A percentile compares a stretch with the other conserved stretches of the same genome.
Conservation (phyloP, 1,140 invertebrate genomes). For the Euwallacea similis region DNA sequence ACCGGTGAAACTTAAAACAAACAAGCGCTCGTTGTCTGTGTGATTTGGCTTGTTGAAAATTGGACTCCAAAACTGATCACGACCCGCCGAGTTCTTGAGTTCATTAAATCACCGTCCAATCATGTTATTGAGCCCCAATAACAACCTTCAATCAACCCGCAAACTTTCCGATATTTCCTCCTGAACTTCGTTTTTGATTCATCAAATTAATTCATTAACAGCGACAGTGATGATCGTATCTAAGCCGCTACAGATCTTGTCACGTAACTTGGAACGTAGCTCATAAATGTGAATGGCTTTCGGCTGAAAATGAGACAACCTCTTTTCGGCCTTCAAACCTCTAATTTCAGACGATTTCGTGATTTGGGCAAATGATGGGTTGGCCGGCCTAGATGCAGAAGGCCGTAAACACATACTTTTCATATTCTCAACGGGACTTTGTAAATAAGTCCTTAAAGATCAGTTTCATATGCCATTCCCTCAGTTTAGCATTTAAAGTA, state of each 20-base stretch:
- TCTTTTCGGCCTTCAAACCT: slow-evolving; percentile 30
- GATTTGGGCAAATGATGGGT: slow-evolving; percentile 43
- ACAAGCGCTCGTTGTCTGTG: slow-evolving; percentile 50
- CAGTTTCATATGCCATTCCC: background rate
- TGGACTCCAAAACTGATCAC: slow-evolving; percentile 20
- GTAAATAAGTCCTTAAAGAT: slow-evolving; percentile 18
- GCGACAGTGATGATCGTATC: too few relatives aligned
- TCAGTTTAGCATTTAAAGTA: background rate
- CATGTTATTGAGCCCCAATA: too few relatives aligned
- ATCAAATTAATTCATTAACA: too few relatives aligned
- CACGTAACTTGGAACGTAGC: slow-evolving; percentile 6
- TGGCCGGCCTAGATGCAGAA: slow-evolving; percentile 32
- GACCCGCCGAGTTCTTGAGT: slow-evolving; percentile 8
- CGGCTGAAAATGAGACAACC: slow-evolving; percentile 25
- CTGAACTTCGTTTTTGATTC: too few relatives aligned
- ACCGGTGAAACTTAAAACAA: slow-evolving; percentile 52
- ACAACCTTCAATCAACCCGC: too few relatives aligned
- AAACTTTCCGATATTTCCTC: too few relatives aligned
- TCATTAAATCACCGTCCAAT: too few relatives aligned
- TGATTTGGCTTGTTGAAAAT: slow-evolving; percentile 43
- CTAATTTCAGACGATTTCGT: slow-evolving; percentile 44
- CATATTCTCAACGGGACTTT: slow-evolving; percentile 14
- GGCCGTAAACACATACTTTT: slow-evolving; percentile 22
- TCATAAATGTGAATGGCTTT: slow-evolving; percentile 9
- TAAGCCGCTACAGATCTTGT: too few relatives aligned